Evolutionary conservation across 2,113 vertebrate genomes (phyloP).

Genomic region (Corythoichthys intestinalis): DNA sequence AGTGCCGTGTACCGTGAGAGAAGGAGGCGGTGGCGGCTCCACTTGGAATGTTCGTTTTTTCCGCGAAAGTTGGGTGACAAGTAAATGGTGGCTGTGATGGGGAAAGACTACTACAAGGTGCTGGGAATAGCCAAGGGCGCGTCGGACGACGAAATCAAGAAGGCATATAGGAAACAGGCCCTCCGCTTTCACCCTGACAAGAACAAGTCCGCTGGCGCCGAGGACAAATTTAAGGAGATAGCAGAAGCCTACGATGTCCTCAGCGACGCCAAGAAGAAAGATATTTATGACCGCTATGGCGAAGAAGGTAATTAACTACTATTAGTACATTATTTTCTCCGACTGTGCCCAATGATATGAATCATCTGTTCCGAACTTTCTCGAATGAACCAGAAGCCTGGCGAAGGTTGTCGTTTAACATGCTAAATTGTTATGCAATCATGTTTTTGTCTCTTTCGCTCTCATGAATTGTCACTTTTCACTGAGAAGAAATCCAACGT

Average conservation of each 20-base stretch:
- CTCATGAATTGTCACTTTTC: neutral
- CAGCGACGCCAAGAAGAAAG: conserved; percentile 88
- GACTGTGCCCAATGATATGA: conserved; percentile 1
- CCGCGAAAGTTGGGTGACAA: conserved; percentile 3
- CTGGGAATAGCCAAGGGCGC: conserved; percentile 80
- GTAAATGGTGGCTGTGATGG: conserved; percentile 69
- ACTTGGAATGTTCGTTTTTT: conserved; percentile 8
- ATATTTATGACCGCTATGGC: conserved; percentile 85
- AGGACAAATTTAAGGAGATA: conserved; percentile 91
- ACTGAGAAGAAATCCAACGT: neutral
- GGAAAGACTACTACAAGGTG: conserved; percentile 88
- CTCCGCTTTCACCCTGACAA: conserved; percentile 89
- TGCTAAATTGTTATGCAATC: neutral
- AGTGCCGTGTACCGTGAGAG: neutral
- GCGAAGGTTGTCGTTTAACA: neutral
- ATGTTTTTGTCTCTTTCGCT: neutral
- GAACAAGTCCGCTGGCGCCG: conserved; percentile 85
- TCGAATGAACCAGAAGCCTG: conserved; percentile 35
- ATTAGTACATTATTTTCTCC: neutral
- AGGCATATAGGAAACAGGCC: conserved; percentile 88
- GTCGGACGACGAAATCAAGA: conserved; percentile 84
- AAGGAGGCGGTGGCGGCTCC: conserved; percentile 4
- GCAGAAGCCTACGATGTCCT: conserved; percentile 93
- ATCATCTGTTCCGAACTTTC: conserved; percentile 32
- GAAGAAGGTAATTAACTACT: conserved; percentile 79